Conservation (phyloP, 1,140 invertebrate species). For the Eumeta japonica region DNA sequence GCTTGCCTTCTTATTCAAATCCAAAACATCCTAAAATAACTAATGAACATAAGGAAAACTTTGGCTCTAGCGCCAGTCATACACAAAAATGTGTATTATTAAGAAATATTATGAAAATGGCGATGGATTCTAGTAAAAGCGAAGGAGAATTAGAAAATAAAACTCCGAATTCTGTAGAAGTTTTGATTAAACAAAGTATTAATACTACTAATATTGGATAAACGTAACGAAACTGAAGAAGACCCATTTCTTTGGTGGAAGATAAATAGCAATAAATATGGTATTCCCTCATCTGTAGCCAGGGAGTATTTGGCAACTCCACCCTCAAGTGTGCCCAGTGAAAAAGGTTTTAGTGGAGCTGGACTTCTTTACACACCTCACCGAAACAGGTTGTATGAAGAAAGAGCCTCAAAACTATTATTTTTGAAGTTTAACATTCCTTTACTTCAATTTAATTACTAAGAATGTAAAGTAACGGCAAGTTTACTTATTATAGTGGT, state of each 20-base stretch:
- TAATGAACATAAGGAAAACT: conserved; percentile 14
- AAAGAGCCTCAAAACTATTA: conserved; percentile 11
- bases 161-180: conserved; percentile 13
- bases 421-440: conserved; percentile 14
- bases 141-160: conserved; percentile 16
- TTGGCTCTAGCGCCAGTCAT: conserved; percentile 10
- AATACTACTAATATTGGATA: conserved; percentile 14
- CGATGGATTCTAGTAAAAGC: conserved; percentile 14
- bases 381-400: conserved; percentile 12
- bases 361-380: conserved; percentile 15
- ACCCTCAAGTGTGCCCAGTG: conserved; percentile 13
- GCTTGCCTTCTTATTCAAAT: conserved; percentile 10
- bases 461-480: too few relatives aligned
- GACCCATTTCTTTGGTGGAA: conserved; percentile 18
- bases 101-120: conserved; percentile 17
- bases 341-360: conserved; percentile 14
- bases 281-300: conserved; percentile 13
- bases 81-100: conserved; percentile 14
- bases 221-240: conserved; percentile 15
- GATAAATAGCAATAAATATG: conserved; percentile 16
- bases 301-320: conserved; percentile 15
- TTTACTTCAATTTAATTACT: too few relatives aligned
- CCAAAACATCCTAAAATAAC: conserved; percentile 14
- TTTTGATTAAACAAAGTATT: conserved; percentile 14
- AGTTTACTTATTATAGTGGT: too few relatives aligned